Evolutionary conservation across 2,888 invertebrate genomes (phyloP).

Genomic region (Carcina quercana): DNA sequence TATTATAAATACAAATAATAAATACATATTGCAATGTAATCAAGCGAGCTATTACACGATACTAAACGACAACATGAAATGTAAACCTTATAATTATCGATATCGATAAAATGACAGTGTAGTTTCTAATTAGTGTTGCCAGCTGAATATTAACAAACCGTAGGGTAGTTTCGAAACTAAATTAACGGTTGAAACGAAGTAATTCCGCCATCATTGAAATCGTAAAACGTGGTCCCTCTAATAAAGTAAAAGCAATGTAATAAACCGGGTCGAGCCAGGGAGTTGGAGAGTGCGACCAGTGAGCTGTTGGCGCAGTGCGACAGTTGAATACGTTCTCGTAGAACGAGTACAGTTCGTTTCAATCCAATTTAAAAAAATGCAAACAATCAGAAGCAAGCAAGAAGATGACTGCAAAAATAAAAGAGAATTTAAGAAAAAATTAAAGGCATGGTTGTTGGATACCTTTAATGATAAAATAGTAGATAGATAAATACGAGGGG

Average conservation of each 20-base stretch:
- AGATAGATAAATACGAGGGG: too few species aligned
- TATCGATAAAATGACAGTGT: not conserved
- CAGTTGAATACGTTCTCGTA: slow-evolving; percentile 4
- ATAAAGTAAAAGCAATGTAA: slow-evolving; percentile 18
- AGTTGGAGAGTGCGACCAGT: too few species aligned
- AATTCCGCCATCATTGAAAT: slow-evolving; percentile 22
- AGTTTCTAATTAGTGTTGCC: not conserved
- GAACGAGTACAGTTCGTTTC: too few species aligned
- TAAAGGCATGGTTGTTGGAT: too few species aligned
- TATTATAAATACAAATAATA: too few species aligned
- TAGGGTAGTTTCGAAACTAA: slow-evolving; percentile 1
- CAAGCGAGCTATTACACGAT: too few species aligned
- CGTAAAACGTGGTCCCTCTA: slow-evolving; percentile 20
- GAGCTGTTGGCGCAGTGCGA: slow-evolving; percentile 9
- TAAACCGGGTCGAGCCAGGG: slow-evolving; percentile 12
- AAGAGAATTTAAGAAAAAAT: too few species aligned
- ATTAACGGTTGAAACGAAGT: slow-evolving; percentile 21
- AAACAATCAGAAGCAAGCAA: too few species aligned
- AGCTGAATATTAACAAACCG: not conserved
- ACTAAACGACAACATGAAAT: not conserved
- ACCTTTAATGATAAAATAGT: too few species aligned
- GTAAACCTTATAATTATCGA: not conserved
- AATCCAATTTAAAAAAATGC: too few species aligned
- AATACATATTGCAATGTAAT: too few species aligned
- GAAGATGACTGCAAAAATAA: too few species aligned